These are phyloP conservation scores for Brassicogethes aeneus DNA, from an alignment of 2,888 invertebrate genomes.

Conservation along the genomic window DNA sequence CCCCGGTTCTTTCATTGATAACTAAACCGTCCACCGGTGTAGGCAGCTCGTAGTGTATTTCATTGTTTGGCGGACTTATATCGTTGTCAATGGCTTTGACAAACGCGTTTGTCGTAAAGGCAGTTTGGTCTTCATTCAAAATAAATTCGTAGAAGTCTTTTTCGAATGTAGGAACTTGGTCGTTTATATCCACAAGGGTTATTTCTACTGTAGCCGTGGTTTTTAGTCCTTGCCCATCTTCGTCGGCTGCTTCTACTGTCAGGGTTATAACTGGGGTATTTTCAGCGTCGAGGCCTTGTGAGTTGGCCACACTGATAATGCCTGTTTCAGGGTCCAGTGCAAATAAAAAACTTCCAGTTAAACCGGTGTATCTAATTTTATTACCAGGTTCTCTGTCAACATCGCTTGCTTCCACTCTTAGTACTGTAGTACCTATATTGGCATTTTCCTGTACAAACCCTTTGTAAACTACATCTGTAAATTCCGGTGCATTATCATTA, in stretches of 20 bases:
- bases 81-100: conserved; percentile 79
- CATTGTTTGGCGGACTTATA: conserved; percentile 75
- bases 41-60: conserved; percentile 74
- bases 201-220: conserved; percentile 66
- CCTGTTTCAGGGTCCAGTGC: conserved; percentile 71
- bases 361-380: conserved; percentile 36
- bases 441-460: conserved; percentile 75
- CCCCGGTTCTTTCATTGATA: conserved; percentile 65
- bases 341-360: conserved; percentile 57
- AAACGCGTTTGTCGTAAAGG: conserved; percentile 61
- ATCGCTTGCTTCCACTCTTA: conserved; percentile 70
- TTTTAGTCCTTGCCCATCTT: conserved; percentile 69
- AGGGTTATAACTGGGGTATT: conserved; percentile 66
- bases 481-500: conserved; percentile 83
- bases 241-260: conserved; percentile 80
- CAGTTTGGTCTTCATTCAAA: conserved; percentile 60
- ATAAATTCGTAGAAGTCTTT: conserved; percentile 72
- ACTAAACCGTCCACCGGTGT: conserved; percentile 58
- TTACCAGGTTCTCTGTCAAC: conserved; percentile 71
- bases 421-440: conserved; percentile 44
- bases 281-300: conserved; percentile 76
- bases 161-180: conserved; percentile 64
- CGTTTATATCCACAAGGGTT: conserved; percentile 54
- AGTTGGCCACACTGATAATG: conserved; percentile 67
- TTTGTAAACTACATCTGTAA: conserved; percentile 62